phyloP scores from a whole-genome alignment of 2,888 invertebrate genomes.

The Drosophila formosana region DNA sequence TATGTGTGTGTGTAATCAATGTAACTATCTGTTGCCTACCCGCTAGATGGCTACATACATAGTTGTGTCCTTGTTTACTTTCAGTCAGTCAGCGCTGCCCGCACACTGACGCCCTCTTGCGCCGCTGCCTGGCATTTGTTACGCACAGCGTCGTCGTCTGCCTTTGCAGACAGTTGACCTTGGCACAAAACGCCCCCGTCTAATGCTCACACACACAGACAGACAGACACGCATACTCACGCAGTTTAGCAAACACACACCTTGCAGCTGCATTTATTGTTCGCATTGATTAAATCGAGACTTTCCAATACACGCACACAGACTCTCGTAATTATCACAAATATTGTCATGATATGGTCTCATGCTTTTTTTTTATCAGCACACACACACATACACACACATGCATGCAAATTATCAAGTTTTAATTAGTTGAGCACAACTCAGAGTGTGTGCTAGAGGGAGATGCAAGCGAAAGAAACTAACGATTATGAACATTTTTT shows the following conservation, averaged over 20 bases:
- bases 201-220: slow-evolving; percentile 26
- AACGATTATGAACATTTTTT: slow-evolving; percentile 69
- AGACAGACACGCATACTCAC: slow-evolving; percentile 6
- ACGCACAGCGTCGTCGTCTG: slow-evolving; percentile 30
- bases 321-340: slow-evolving; percentile 63
- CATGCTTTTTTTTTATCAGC: slow-evolving; percentile 47
- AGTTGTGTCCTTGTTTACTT: slow-evolving; percentile 23
- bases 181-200: slow-evolving; percentile 59
- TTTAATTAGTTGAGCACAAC: slow-evolving; percentile 65
- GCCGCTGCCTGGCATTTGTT: slow-evolving; percentile 5
- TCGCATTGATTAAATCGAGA: slow-evolving; percentile 35
- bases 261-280: slow-evolving; percentile 35
- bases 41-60: not conserved
- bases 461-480: slow-evolving; percentile 36
- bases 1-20: not conserved
- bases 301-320: slow-evolving; percentile 4
- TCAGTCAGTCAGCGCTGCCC: not conserved
- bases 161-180: slow-evolving; percentile 73
- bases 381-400: slow-evolving; percentile 36
- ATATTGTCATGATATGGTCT: slow-evolving; percentile 45
- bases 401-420: slow-evolving; percentile 72
- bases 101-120: slow-evolving; percentile 1
- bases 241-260: slow-evolving; percentile 11
- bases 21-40: slow-evolving; percentile 22
- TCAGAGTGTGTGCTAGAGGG: slow-evolving; percentile 9